Evolutionary conservation across 2,113 vertebrate species (phyloP).

Genomic region (Cervus canadensis): DNA sequence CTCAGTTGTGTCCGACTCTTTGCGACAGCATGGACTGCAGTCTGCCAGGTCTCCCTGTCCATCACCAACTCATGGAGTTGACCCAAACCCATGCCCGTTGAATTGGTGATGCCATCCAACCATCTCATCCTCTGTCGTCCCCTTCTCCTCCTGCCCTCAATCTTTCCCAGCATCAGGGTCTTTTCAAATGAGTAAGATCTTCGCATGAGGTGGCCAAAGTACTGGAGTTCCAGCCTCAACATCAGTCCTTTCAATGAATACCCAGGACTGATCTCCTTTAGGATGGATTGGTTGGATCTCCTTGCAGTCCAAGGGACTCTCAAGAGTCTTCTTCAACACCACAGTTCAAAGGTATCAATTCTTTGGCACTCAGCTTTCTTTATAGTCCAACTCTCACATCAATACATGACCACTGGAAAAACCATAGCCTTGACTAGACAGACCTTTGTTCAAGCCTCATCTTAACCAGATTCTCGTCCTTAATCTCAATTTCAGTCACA

Average conservation of each 20-base stretch:
- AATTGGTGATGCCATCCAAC: background rate
- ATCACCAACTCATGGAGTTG: background rate
- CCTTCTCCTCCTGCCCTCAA: background rate
- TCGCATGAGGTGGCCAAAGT: background rate
- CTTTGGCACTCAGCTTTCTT: background rate
- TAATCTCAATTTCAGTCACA: background rate
- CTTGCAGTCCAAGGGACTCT: background rate
- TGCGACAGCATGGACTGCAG: accelerated
- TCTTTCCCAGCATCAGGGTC: background rate
- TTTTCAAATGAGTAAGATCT: background rate
- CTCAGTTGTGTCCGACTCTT: accelerated
- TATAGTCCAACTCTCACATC: background rate
- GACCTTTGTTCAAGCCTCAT: background rate
- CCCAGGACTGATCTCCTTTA: background rate
- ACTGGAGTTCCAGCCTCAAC: background rate
- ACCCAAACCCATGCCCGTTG: background rate
- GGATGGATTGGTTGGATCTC: background rate
- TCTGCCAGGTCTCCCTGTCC: accelerated
- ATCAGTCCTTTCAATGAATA: background rate
- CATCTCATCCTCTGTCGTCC: background rate
- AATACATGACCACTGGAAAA: background rate
- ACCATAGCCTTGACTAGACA: background rate
- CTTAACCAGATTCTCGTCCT: background rate
- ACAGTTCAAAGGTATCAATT: background rate
- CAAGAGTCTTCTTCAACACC: background rate